Evolutionary conservation across 2,888 invertebrate species (phyloP), one percentile per base, ranked within the genome.

Genomic region (Dermolepida albohirtum): DNA sequence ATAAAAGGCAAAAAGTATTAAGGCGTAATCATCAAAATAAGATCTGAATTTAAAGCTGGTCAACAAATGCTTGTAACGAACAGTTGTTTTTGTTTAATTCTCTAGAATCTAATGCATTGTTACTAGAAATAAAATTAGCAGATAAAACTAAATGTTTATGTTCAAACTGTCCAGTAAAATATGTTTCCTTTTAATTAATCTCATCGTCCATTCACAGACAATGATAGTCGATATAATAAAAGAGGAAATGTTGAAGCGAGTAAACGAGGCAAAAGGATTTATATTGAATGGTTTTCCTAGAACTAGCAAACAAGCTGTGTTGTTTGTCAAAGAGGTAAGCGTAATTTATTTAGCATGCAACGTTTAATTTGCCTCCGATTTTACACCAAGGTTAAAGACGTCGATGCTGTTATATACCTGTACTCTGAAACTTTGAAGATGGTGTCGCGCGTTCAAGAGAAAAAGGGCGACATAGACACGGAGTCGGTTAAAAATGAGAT

Each of bases 251-350:
- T 16, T 66, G 41, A 65, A 62, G 29, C 62, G 27, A 11, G 44
- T 62, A 8, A 69, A 69, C 41, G 49, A 59, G 40, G 65, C 68
- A 0, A 85, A 51, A 86, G 88, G 88, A 0, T 88, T 85, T 75
- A 84, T 88, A 14, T 78, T 88, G 47, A 86, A 87, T 8, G 87
- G 87, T 11, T 88, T 88, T 78, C 88, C 88, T 7, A 85, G 83
- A 77, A 88, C 84, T 65, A 82, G 82, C 10, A 84, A 77, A 63
- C 81, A 82, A 72, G 81, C 81, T 1, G 67, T 71, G 17, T 66
- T 79, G 65, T 82, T 82, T 64, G 74, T 78, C 7, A 77, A 78
- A 51, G 82, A 81, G 74, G 76, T 82, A 52, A 22, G 12, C n/a
- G 22, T 8, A 40, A 1, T 34, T 5, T 8, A 7, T 1, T 10